These are phyloP conservation scores for Cyanoderma ruficeps DNA, from an alignment of 2,113 vertebrate species.

Conservation along the genomic window DNA sequence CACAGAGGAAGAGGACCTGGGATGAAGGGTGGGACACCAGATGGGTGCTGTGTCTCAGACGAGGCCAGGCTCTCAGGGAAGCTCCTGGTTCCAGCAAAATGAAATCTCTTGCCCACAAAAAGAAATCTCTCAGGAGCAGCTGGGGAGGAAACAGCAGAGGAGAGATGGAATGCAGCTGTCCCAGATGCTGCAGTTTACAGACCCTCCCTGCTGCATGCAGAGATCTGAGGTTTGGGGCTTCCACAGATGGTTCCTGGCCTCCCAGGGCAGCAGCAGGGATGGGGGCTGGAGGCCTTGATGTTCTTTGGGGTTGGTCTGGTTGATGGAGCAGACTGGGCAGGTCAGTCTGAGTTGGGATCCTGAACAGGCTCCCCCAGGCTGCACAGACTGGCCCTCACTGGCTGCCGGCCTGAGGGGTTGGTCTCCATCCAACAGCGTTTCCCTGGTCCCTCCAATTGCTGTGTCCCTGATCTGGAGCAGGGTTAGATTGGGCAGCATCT, in stretches of 20 bases:
- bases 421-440: neutral
- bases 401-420: neutral
- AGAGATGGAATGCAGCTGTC: neutral
- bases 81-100: neutral
- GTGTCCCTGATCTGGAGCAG: fast-evolving
- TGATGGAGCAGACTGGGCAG: neutral
- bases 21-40: neutral
- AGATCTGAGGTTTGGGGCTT: neutral
- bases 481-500: neutral
- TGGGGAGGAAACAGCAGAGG: neutral
- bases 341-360: neutral
- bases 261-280: neutral
- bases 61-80: neutral
- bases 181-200: neutral
- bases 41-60: neutral
- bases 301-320: neutral
- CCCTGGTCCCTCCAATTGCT: neutral
- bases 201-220: neutral
- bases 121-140: neutral
- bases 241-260: neutral
- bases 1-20: neutral
- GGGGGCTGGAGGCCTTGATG: neutral
- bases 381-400: neutral
- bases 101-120: neutral
- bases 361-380: neutral